These are phyloP conservation scores for Dasysyrphus albostriatus DNA, from an alignment of 2,888 invertebrate species.

Conservation along the genomic window DNA sequence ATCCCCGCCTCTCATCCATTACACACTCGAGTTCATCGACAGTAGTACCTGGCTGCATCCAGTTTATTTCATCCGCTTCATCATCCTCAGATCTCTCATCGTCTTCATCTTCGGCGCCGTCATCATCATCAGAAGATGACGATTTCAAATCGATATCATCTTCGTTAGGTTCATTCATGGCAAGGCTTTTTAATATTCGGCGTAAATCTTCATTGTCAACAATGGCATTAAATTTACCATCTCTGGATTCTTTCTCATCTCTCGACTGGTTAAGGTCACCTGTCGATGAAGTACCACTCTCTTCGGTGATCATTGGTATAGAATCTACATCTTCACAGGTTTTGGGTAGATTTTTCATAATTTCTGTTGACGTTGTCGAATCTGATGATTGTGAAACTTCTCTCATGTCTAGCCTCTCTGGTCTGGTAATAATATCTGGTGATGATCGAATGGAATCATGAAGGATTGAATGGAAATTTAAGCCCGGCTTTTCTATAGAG, in stretches of 20 bases:
- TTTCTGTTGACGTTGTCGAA: conserved; percentile 24
- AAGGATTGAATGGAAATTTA: conserved; percentile 27
- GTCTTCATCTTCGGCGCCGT: conserved; percentile 49
- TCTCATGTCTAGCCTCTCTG: conserved; percentile 53
- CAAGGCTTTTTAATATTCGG: conserved; percentile 51
- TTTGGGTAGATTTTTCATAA: conserved; percentile 20
- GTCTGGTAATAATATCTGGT: conserved; percentile 58
- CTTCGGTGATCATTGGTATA: conserved; percentile 62
- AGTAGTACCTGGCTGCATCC: conserved; percentile 82
- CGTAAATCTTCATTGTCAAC: conserved; percentile 49
- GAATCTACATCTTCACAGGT: conserved; percentile 27
- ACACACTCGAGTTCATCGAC: conserved; percentile 80
- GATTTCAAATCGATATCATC: conserved; percentile 28
- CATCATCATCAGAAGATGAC: conserved; percentile 49
- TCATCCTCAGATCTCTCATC: conserved; percentile 77
- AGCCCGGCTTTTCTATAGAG: not conserved
- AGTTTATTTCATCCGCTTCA: conserved; percentile 77
- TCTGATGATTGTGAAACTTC: conserved; percentile 20
- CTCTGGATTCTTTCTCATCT: conserved; percentile 19
- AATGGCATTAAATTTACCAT: conserved; percentile 16
- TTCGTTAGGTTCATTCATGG: conserved; percentile 38
- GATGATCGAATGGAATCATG: conserved; percentile 52
- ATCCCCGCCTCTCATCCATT: conserved; percentile 77
- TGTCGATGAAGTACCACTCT: conserved; percentile 50
- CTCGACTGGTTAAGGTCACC: conserved; percentile 28